Evolutionary conservation across 2,797 vertebrate genomes (phyloP).

Genomic region (Lutjanus argentimaculatus): DNA sequence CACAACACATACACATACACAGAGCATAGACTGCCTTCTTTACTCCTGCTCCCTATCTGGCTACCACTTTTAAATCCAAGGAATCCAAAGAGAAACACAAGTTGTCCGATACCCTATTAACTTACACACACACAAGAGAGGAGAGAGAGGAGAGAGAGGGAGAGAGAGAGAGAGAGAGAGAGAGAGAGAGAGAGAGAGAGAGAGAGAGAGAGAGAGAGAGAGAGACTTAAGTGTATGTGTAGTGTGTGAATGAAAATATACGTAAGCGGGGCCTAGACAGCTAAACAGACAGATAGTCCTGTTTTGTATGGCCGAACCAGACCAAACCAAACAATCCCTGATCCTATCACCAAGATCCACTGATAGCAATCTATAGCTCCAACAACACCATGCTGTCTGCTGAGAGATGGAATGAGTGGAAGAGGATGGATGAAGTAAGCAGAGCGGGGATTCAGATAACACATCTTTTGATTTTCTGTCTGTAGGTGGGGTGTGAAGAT

Average conservation of each 20-base stretch:
- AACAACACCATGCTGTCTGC: conserved; percentile 84
- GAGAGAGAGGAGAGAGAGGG: not conserved
- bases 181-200: too few relatives aligned
- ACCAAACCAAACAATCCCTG: conserved; percentile 81
- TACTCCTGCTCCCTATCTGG: conserved; percentile 42
- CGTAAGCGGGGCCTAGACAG: conserved; percentile 78
- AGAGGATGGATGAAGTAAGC: conserved; percentile 55
- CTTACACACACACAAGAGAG: conserved; percentile 43
- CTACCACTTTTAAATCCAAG: conserved; percentile 69
- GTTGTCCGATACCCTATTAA: conserved; percentile 59
- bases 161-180: too few relatives aligned
- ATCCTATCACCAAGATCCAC: conserved; percentile 86
- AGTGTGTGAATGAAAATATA: conserved; percentile 72
- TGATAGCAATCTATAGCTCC: conserved; percentile 85
- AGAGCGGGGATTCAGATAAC: conserved; percentile 72
- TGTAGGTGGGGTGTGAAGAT: conserved; percentile 60
- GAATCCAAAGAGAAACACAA: conserved; percentile 72
- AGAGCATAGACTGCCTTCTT: conserved; percentile 48
- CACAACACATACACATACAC: conserved; percentile 43
- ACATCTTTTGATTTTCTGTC: conserved; percentile 67
- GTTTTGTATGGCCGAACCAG: conserved; percentile 65
- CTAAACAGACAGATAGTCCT: conserved; percentile 80
- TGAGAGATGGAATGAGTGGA: conserved; percentile 42
- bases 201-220: conserved; percentile 38
- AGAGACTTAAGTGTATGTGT: conserved; percentile 42